Percentiles rank a stretch among this genome's conserved stretches.
These are phyloP conservation scores for Apaloderma vittatum DNA, from an alignment of 2,113 vertebrate species.

Conservation along the genomic window DNA sequence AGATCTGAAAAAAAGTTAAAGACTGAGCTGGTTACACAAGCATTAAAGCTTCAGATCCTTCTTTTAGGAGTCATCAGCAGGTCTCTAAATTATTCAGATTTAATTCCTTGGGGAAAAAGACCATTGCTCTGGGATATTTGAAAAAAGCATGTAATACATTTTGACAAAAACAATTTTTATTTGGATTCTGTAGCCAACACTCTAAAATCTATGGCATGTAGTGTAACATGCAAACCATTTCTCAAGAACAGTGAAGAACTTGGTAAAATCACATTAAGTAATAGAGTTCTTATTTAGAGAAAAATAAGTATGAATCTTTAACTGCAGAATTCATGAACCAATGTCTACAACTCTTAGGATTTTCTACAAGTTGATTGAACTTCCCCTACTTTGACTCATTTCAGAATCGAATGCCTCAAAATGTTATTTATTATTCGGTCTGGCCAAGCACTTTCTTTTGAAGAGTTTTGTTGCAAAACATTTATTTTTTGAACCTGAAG, in stretches of 20 bases:
- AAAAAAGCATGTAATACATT: neutral
- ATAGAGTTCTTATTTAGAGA: neutral
- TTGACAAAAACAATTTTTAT: neutral
- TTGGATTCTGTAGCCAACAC: neutral
- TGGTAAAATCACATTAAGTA: neutral
- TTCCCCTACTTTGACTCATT: neutral
- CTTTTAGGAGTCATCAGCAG: neutral
- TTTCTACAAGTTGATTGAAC: neutral
- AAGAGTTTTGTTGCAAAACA: neutral
- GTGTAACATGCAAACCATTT: neutral
- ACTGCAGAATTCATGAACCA: neutral
- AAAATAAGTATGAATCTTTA: neutral
- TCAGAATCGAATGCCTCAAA: neutral
- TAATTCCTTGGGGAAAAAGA: neutral
- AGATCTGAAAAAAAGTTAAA: neutral
- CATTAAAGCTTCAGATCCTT: neutral
- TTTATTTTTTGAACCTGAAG: neutral
- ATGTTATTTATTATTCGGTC: neutral
- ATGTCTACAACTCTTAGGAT: rapidly evolving
- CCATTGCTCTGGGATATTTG: neutral
- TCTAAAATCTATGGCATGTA: neutral
- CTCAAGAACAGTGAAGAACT: neutral
- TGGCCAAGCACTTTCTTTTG: neutral
- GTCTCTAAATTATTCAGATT: neutral
- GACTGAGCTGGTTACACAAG: neutral